These are phyloP conservation scores for Porites cylindrica DNA, from an alignment of 92 coral and sea anemone species.

Conservation along the genomic window DNA sequence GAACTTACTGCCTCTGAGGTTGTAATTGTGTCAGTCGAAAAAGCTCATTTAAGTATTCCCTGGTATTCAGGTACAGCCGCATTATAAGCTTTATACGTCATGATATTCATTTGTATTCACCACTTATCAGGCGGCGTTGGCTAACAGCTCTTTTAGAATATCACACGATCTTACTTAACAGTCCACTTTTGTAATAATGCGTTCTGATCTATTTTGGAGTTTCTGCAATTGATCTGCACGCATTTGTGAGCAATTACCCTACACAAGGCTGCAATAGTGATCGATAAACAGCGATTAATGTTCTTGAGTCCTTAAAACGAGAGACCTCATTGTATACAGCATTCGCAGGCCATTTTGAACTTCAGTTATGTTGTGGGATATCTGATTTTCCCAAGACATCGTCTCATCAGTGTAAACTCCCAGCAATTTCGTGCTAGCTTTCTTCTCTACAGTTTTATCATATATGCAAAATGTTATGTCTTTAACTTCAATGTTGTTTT, in stretches of 20 bases:
- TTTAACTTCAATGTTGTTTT: too few relatives aligned
- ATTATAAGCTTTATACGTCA: neutral
- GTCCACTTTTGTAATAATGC: too few relatives aligned
- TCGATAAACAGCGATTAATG: neutral
- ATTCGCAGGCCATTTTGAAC: too few relatives aligned
- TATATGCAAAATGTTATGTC: too few relatives aligned
- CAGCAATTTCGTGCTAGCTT: too few relatives aligned
- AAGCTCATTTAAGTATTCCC: neutral
- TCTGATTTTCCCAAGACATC: too few relatives aligned
- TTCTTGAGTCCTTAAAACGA: neutral
- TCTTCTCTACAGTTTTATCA: too few relatives aligned
- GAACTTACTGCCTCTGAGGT: neutral
- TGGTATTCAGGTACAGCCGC: neutral
- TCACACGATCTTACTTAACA: neutral
- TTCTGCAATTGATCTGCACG: neutral
- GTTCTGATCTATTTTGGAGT: neutral
- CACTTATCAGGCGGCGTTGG: neutral
- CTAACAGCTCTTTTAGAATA: neutral
- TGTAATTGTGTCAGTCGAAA: neutral
- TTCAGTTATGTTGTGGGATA: too few relatives aligned
- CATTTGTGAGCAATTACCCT: neutral
- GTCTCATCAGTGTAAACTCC: too few relatives aligned
- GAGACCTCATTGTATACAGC: neutral
- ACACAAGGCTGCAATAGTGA: neutral
- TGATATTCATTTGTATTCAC: neutral